phyloP scores from a whole-genome alignment of 2,113 vertebrate genomes.

The Leuciscus idus region DNA sequence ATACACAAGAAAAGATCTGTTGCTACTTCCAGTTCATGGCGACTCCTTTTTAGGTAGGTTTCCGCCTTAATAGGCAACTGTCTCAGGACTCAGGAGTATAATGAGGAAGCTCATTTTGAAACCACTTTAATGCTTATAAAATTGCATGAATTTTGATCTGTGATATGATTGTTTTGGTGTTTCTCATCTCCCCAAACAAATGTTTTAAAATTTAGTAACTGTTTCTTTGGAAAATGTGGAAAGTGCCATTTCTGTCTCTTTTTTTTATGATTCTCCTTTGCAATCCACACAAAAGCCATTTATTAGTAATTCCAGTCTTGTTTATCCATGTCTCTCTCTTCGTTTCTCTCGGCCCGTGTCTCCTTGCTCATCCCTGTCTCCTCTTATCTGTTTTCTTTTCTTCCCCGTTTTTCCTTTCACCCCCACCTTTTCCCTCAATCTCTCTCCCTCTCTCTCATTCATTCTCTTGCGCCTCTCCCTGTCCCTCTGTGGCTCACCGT shows the following conservation, averaged over 20 bases:
- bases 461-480: conserved; percentile 65
- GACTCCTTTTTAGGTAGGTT: background rate
- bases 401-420: conserved; percentile 58
- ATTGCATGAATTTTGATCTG: background rate
- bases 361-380: conserved; percentile 50
- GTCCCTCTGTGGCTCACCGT: conserved; percentile 78
- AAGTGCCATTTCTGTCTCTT: conserved; percentile 30
- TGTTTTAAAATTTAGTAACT: background rate
- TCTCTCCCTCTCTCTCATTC: conserved; percentile 70
- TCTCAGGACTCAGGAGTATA: background rate
- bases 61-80: background rate
- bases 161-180: background rate
- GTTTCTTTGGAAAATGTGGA: background rate
- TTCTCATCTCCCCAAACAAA: background rate
- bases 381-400: conserved; percentile 52
- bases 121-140: background rate
- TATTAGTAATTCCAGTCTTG: conserved; percentile 57
- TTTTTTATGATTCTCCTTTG: conserved; percentile 15
- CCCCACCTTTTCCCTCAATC: conserved; percentile 63
- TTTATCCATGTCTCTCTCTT: conserved; percentile 51
- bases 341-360: conserved; percentile 49
- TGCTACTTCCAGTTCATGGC: background rate
- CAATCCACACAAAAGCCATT: conserved; percentile 18
- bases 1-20: background rate
- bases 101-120: background rate